Base-by-base conservation (phyloP, 2,888 invertebrate genomes). In the Arctia plantaginis region DNA sequence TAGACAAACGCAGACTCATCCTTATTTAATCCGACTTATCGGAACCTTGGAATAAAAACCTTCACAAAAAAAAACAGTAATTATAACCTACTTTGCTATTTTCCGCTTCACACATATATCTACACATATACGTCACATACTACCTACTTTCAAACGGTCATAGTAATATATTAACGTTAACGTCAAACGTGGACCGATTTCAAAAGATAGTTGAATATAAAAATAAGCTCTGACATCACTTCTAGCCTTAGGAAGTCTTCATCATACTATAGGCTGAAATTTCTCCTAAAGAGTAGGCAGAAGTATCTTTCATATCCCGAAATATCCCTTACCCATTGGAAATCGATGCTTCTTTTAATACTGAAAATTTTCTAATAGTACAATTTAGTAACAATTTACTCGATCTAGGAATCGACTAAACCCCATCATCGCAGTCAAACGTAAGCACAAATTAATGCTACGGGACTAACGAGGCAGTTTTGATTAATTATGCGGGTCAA, bases 11-110 rank as follows among this genome's bases (percentile, higher is more conserved):
- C 67, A 65, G 65, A 72, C 35, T 66, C 79, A 82, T 80, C 65
- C 76, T 73, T 23, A 72, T 77, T 67, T 80, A 78, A 80, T 76
- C 79, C 77, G 13, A 78, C 44, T 77, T 84, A 80, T 82, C 77
- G 67, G 65, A 69, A 74, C 75, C 72, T 84, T 80, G 69, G 76
- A 75, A 78, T 85, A 75, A 80, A 30, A 20, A 62, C 7, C 62
- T 30, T 71, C 69, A 55, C 74, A 69, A 71, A 70, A 73, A 80
- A 77, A 85, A 81, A 80, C 51, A 72, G 66, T 74, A 79, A 80
- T 75, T 77, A 72, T 74, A 67, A 69, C 23, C 47, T 62, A 72
- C 62, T 70, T 68, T 70, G 33, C 65, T 20, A 35, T 51, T n/a
- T 47, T 71, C 67, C 65, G 65, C 15, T 69, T 64, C 23, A 55